Evolutionary conservation across 2,888 invertebrate species (phyloP).

Genomic region (Sthenelais limicola): DNA sequence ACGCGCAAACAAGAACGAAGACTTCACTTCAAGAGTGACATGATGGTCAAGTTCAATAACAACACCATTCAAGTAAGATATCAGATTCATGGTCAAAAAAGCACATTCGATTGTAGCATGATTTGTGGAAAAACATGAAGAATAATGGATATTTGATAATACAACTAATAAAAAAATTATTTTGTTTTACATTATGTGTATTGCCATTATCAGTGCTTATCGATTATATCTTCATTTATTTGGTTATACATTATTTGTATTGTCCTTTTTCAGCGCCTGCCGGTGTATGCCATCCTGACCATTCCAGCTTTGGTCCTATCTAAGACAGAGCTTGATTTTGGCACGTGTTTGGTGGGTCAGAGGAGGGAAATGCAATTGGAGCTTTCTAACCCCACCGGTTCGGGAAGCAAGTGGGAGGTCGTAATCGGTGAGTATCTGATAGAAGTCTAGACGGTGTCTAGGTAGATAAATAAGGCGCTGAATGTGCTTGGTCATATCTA

Average conservation of each 20-base stretch:
- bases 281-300: conserved; percentile 62
- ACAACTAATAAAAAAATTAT: no score
- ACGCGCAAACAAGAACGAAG: conserved; percentile 46
- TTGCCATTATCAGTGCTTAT: no score
- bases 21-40: conserved; percentile 53
- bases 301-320: conserved; percentile 65
- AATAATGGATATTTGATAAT: no score
- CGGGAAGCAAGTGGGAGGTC: conserved; percentile 63
- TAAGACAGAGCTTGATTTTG: conserved; percentile 66
- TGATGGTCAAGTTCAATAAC: conserved; percentile 65
- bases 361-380: conserved; percentile 60
- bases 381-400: conserved; percentile 61
- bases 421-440: conserved; percentile 55
- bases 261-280: conserved; percentile 58
- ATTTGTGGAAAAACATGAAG: no score
- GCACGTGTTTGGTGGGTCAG: conserved; percentile 70
- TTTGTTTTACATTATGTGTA: no score
- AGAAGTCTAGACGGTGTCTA: not conserved
- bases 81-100: no score
- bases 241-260: not conserved
- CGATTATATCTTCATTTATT: no score
- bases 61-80: conserved; percentile 63
- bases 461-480: not conserved
- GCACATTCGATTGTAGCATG: no score
- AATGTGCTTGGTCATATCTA: not conserved